These are phyloP conservation scores for Ferdinandea cuprea DNA, from an alignment of 2,888 invertebrate genomes.

Conservation along the genomic window DNA sequence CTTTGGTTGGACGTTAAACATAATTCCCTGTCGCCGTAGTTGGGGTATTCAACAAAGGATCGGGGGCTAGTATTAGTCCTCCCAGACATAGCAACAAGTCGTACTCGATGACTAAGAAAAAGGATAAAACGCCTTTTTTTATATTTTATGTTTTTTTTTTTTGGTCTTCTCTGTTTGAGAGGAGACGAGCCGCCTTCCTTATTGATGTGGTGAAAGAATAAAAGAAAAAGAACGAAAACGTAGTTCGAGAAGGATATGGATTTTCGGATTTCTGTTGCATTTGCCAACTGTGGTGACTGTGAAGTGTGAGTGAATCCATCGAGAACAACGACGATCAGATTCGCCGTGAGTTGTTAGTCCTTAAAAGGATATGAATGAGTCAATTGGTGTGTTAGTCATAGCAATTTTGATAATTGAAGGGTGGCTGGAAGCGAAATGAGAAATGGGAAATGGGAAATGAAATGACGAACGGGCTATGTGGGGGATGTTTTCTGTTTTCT, in stretches of 20 bases:
- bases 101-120: slow-evolving; percentile 49
- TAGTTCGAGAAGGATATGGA: slow-evolving; percentile 1
- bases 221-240: slow-evolving; percentile 6
- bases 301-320: slow-evolving; percentile 11
- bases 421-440: slow-evolving; percentile 10
- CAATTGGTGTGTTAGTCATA: slow-evolving; percentile 70
- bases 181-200: slow-evolving; percentile 20
- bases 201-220: slow-evolving; percentile 31
- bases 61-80: slow-evolving; percentile 7
- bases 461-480: neutral
- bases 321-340: slow-evolving; percentile 20
- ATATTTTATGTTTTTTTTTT: too few relatives aligned
- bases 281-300: too few relatives aligned
- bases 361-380: slow-evolving; percentile 60
- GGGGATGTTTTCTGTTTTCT: slow-evolving; percentile 28
- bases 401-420: slow-evolving; percentile 71
- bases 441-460: neutral
- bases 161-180: slow-evolving; percentile 10
- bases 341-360: slow-evolving; percentile 19
- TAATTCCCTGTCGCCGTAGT: slow-evolving; percentile 4
- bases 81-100: slow-evolving; percentile 70
- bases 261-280: slow-evolving; percentile 35
- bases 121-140: slow-evolving; percentile 31
- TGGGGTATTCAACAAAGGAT: slow-evolving; percentile 4
- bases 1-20: slow-evolving; percentile 23